Evolutionary conservation across 1,140 invertebrate genomes (phyloP), one percentile per base, ranked within the genome.

Genomic region (Aphelenchoides fujianensis): DNA sequence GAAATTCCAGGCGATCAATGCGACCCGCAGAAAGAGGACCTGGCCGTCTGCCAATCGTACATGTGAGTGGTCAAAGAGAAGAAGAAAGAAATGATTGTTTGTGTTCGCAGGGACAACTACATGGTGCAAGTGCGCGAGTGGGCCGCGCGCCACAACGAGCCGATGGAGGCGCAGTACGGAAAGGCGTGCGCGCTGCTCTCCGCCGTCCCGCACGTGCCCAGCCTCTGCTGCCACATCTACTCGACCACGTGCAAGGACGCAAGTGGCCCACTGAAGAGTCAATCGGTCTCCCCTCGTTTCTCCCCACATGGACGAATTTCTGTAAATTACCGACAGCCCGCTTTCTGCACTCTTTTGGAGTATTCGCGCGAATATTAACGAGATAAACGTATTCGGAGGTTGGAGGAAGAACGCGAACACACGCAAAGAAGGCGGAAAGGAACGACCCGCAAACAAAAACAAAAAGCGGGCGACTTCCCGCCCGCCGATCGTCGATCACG

Each of bases 161-260:
- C 53, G 7, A 64, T 77, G 66, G 75, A 78, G 53, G 52, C 55
- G 0, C 76, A 78, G 67, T 71, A 37, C 37, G 75, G 79, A 64
- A 78, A 78, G 54, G 77, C 78, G 0, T 79, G 78, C 35, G 54
- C 66, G 27, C 59, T 80, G 36, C 68, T 79, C n/a, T 66, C 28
- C 35, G 57, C 71, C 12, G 75, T 80, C 31, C 74, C 71, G 34
- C 75, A 79, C 57, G 78, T 79, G 23, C 76, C 74, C 16, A 71
- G 57, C 1, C 62, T 79, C 3, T 79, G 77, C 64, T 79, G 79
- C 36, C 72, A 75, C 27, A 69, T 72, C 53, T 78, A 75, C 41
- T 52, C n/a, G 1, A 54, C 72, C 27, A 76, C 62, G 41, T 80
- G 79, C 64, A 35, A n/a, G 12, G 54, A 61, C 23, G n/a, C 74